Evolutionary conservation across 2,888 invertebrate genomes (phyloP).

Genomic region (Phengaris arion): DNA sequence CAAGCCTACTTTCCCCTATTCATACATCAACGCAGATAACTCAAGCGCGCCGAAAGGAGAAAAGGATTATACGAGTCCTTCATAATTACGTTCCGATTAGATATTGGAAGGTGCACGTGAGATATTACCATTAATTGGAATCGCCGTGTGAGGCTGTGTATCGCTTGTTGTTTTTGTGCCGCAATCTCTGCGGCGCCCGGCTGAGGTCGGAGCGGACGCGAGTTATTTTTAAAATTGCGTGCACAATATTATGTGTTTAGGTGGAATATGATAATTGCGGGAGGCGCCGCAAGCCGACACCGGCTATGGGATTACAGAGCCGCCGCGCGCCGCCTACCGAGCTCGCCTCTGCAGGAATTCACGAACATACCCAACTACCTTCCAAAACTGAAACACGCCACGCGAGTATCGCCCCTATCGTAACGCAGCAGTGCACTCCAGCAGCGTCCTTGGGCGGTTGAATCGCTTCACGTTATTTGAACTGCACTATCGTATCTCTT

Average conservation of each 20-base stretch:
- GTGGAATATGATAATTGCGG: conserved; percentile 78
- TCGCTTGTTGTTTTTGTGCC: conserved; percentile 41
- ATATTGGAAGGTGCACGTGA: conserved; percentile 18
- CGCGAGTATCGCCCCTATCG: not conserved
- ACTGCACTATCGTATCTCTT: conserved; percentile 20
- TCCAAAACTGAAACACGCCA: not conserved
- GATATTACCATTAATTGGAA: conserved; percentile 26
- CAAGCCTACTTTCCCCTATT: not conserved
- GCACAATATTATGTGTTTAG: conserved; percentile 79
- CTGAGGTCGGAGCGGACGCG: conserved; percentile 71
- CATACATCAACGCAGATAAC: conserved; percentile 14
- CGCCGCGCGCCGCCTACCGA: conserved; percentile 50
- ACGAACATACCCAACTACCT: conserved; percentile 33
- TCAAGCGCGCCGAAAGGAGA: conserved; percentile 6
- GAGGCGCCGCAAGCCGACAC: conserved; percentile 77
- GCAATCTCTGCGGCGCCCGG: conserved; percentile 58
- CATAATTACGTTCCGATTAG: conserved; percentile 25
- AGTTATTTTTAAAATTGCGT: conserved; percentile 79
- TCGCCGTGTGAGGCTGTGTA: conserved; percentile 22
- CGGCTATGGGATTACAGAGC: conserved; percentile 73
- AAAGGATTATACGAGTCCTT: conserved; percentile 20
- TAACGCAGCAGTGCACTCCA: not conserved
- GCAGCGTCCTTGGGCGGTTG: not conserved
- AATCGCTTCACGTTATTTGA: conserved; percentile 22
- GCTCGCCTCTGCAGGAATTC: conserved; percentile 48